Conservation (phyloP, 1,140 invertebrate species). For the Aplysia californica region DNA sequence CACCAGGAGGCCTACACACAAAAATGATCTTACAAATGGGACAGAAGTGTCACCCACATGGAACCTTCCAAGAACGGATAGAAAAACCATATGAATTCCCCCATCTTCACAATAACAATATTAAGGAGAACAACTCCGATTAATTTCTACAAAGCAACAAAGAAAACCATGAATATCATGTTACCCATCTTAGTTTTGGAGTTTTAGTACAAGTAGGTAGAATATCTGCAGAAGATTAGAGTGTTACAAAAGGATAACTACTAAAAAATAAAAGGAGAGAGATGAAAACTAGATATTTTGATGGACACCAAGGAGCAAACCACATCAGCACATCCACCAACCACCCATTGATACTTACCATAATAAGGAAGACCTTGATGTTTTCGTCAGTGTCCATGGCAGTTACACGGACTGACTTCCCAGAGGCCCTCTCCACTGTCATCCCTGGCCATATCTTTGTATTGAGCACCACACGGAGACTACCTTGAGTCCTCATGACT, state of each 20-base stretch:
- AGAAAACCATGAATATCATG: too few relatives aligned
- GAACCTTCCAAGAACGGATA: too few relatives aligned
- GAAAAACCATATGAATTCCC: too few relatives aligned
- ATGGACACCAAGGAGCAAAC: not conserved
- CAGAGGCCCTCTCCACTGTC: constrained; percentile 86
- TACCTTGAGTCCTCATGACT: constrained; percentile 89
- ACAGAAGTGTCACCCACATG: too few relatives aligned
- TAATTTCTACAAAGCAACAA: too few relatives aligned
- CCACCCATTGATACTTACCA: constrained; percentile 73
- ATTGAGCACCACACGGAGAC: constrained; percentile 89
- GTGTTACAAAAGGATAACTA: not conserved
- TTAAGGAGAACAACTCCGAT: too few relatives aligned
- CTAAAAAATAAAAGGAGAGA: not conserved
- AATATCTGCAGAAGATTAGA: not conserved
- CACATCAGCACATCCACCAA: too few relatives aligned
- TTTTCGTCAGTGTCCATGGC: constrained; percentile 84
- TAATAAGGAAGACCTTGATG: constrained; percentile 87
- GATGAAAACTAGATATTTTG: not conserved
- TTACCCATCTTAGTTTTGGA: too few relatives aligned
- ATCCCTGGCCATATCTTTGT: constrained; percentile 95
- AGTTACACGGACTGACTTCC: constrained; percentile 88
- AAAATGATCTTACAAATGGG: too few relatives aligned
- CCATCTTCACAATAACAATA: too few relatives aligned
- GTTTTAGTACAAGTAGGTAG: too few relatives aligned
- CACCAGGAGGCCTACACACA: too few relatives aligned